A percentile compares a stretch with the other conserved stretches of the same genome.
These are phyloP conservation scores for Paramisgurnus dabryanus DNA, from an alignment of 2,113 vertebrate species.

Conservation along the genomic window DNA sequence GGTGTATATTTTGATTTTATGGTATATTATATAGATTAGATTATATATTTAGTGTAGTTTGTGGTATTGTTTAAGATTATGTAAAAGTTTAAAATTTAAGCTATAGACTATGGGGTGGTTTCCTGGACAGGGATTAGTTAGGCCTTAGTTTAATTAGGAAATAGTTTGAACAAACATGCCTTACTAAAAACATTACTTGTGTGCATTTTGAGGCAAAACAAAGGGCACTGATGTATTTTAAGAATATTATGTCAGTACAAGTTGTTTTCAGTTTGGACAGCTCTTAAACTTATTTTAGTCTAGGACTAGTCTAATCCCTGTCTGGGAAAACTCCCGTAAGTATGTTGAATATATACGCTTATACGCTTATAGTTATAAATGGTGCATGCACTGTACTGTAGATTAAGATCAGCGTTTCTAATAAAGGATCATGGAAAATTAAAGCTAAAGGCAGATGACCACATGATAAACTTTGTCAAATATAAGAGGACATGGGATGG, in stretches of 20 bases:
- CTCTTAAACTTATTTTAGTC: too few species aligned
- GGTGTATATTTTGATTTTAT: not conserved
- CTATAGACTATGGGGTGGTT: slow-evolving; percentile 1
- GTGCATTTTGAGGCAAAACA: too few species aligned
- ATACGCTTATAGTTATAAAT: not conserved
- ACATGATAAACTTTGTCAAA: slow-evolving; percentile 14
- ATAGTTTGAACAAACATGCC: too few species aligned
- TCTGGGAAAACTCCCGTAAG: too few species aligned
- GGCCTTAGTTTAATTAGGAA: too few species aligned
- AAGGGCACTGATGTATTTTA: too few species aligned
- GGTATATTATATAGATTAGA: not conserved
- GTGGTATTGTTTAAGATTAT: not conserved
- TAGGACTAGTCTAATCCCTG: too few species aligned
- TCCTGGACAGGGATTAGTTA: too few species aligned
- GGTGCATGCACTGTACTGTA: not conserved
- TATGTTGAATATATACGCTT: not conserved
- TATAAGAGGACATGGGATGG: slow-evolving; percentile 24
- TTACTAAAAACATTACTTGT: too few species aligned
- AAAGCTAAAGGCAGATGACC: slow-evolving; percentile 41
- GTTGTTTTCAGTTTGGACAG: too few species aligned
- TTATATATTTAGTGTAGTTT: too few species aligned
- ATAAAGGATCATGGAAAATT: not conserved
- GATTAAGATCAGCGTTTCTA: not conserved
- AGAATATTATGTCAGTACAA: too few species aligned
- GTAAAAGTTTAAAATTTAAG: not conserved